Conservation (phyloP, 2,888 invertebrate genomes). For the Agonopterix subpropinquella region DNA sequence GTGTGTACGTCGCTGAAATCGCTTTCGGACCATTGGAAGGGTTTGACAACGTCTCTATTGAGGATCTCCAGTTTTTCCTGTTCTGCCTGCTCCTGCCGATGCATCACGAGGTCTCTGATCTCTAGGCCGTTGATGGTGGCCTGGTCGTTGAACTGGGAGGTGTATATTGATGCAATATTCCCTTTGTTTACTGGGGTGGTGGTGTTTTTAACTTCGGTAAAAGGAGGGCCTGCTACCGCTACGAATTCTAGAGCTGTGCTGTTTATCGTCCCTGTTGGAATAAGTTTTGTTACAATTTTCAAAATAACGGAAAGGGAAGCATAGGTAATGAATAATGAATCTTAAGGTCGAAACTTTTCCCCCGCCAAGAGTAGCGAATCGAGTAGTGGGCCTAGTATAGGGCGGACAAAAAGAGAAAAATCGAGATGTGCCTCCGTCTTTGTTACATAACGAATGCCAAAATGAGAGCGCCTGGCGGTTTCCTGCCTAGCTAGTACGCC, state of each 20-base stretch:
- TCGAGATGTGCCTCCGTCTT: too few species aligned
- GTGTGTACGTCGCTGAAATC: conserved; percentile 78
- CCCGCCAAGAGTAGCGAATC: too few species aligned
- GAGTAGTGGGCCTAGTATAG: too few species aligned
- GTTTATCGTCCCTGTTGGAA: conserved; percentile 20
- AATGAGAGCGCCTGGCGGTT: too few species aligned
- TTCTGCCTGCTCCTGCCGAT: conserved; percentile 50
- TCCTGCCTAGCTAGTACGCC: too few species aligned
- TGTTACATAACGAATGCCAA: too few species aligned
- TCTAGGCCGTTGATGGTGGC: conserved; percentile 50
- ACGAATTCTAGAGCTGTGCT: conserved; percentile 36
- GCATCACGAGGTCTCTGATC: conserved; percentile 53
- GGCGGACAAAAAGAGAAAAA: too few species aligned
- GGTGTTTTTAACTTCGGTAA: conserved; percentile 36
- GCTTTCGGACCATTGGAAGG: conserved; percentile 86
- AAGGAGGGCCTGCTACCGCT: conserved; percentile 58
- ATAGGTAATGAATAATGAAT: too few species aligned
- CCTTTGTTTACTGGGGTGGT: conserved; percentile 51
- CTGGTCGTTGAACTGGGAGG: conserved; percentile 57
- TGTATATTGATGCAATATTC: conserved; percentile 57
- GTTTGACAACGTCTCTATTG: conserved; percentile 53
- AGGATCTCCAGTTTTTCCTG: conserved; percentile 46
- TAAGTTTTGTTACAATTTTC: conserved; percentile 1
- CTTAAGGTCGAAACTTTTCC: too few species aligned
- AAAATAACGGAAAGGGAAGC: not conserved